Base-by-base conservation (phyloP, 2,888 invertebrate species). In the Pollenia amentaria region DNA sequence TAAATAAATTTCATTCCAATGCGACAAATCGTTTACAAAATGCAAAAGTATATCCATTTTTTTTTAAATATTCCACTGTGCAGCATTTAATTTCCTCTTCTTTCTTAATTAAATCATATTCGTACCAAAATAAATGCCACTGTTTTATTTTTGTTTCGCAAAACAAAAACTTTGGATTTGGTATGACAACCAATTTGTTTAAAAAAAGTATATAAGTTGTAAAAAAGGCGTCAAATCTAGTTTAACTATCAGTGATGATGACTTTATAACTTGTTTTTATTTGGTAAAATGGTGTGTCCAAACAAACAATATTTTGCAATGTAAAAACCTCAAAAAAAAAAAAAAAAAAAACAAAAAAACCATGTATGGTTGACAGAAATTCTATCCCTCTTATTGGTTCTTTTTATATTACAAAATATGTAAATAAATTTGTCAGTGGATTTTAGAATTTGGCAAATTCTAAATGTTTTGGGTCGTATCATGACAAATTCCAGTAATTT, bases 281-380 rank as follows among this genome's bases (percentile, higher is more conserved):
- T 72, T 14, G 57, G 16, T 29, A 12, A 65, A 29, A 65, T 65
- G 76, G 76, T 77, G 76, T 77, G 76, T 65, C 65, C 38, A 18
- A 53, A 29, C 44, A 12, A 53, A n/a, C 12, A 64, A 65, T 9
- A 11, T 55, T 44, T 76, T n/a, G 14, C 38, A n/a, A 18, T 46
- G 11, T 18, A 16, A 1, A 44, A 62, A 60, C 21, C 10, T 12
- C 60, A 38, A 38, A 8, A 40, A 60, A 40, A 14, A 29, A n/a
- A 9, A 9, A 44, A 10, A 64, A 14, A 42, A 42, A 62, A 11
- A 40, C 38, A 42, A 42, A 18, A n/a, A 11, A 40, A 64, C 2
- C 0, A 4, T 62, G 42, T 9, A 44, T 21, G 44, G 16, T 7
- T 62, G 3, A 29, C 29, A 40, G 40, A 29, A 57, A 38, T 9